Evolutionary conservation across 2,888 invertebrate species (phyloP), one percentile per base, ranked within the genome.

Genomic region (Cyrtodaria siliqua): DNA sequence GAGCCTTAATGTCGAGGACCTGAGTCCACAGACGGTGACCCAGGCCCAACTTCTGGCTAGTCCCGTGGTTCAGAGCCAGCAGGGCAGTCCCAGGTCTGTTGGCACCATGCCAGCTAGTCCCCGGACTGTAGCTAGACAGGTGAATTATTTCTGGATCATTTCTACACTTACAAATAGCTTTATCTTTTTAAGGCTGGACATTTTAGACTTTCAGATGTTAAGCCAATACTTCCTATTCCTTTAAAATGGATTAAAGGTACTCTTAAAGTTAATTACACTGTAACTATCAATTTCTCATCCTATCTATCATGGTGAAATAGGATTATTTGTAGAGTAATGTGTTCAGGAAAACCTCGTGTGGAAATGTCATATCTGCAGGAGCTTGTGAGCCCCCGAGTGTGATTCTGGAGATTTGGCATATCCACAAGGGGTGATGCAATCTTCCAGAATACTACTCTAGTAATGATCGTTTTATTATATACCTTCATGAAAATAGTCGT

Each of bases 1-100:
- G 47, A 79, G 63, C 16, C 62, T 82, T 9, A 70, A 70, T 61
- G 75, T 75, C 6, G 81, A 83, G 23, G 68, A 78, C 14, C 52
- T 68, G 16, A 68, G 76, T 40, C 80, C 72, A 12, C 68, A 73
- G 38, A 24, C 57, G 29, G 68, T 50, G 53, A 67, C 62, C 50
- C 73, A 77, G 26, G 71, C 78, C 38, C 70, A 82, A 63, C 59
- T 69, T 9, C 59, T 70, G 1, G 69, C 72, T 4, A 57, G 61
- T 1, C 27, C 60, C 24, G 38, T 59, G 20, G 52, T 59, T 18
- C 42, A 50, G 24, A n/a, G 42, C 23, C 40, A 9, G 27, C 50
- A 52, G 6, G n/a, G n/a, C 14, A 6, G 20, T n/a, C n/a, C 29
- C 27, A 24, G 27, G 14, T 18, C 14, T 26, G 14, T 24, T 8